These are phyloP conservation scores for Enchytraeus crypticus DNA, from an alignment of 2,888 invertebrate genomes.

Conservation along the genomic window DNA sequence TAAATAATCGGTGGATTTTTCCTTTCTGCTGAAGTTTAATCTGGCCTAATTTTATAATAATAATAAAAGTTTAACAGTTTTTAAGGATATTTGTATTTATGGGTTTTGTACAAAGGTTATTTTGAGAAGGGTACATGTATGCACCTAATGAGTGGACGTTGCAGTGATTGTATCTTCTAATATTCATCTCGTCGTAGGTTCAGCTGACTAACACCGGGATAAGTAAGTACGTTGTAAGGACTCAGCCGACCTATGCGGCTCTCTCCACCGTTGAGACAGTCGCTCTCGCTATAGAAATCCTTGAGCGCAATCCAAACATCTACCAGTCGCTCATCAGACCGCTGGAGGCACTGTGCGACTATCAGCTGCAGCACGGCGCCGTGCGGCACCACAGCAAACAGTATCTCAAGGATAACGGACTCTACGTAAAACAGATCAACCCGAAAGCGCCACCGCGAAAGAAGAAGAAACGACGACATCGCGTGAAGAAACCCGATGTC, in stretches of 20 bases:
- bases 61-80: too few species aligned
- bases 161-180: too few species aligned
- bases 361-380: slow-evolving; percentile 81
- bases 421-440: slow-evolving; percentile 17
- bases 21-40: too few species aligned
- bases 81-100: too few species aligned
- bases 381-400: slow-evolving; percentile 88
- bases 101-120: too few species aligned
- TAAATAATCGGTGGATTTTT: too few species aligned
- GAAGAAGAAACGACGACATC: neutral
- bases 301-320: slow-evolving; percentile 64
- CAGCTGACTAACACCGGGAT: slow-evolving; percentile 64
- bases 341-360: slow-evolving; percentile 71
- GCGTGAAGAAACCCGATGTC: too few species aligned
- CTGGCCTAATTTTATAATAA: too few species aligned
- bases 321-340: slow-evolving; percentile 64
- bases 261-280: slow-evolving; percentile 82
- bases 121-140: too few species aligned
- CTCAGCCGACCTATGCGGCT: slow-evolving; percentile 83
- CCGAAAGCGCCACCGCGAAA: neutral
- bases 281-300: slow-evolving; percentile 65
- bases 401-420: slow-evolving; percentile 58
- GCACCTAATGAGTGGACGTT: too few species aligned
- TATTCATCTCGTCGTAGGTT: too few species aligned
- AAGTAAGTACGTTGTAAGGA: slow-evolving; percentile 83